A percentile compares a stretch with the other conserved stretches of the same genome.
These are phyloP conservation scores for Xanthia icteritia DNA, from an alignment of 2,888 invertebrate species.

Conservation along the genomic window DNA sequence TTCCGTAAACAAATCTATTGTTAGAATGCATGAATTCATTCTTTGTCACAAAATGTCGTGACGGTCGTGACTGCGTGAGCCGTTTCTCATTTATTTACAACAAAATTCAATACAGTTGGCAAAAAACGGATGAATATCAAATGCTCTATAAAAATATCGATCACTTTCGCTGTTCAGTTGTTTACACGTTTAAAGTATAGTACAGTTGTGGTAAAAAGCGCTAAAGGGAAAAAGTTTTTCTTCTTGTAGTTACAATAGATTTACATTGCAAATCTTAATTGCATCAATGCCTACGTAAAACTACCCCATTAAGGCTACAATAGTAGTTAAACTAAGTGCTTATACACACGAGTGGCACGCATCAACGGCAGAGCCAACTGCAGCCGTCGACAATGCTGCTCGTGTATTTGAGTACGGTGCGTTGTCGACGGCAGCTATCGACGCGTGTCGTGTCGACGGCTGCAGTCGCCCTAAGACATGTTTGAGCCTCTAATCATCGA, in stretches of 20 bases:
- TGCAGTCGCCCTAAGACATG: background rate
- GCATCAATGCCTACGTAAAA: background rate
- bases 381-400: too few species aligned
- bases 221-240: background rate
- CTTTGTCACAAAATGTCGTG: constrained; percentile 18
- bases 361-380: too few species aligned
- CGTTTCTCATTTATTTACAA: constrained; percentile 27
- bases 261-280: background rate
- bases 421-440: too few species aligned
- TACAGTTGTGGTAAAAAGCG: constrained; percentile 41
- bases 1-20: constrained; percentile 4
- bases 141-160: constrained; percentile 32
- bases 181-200: constrained; percentile 28
- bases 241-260: background rate
- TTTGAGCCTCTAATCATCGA: background rate
- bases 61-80: constrained; percentile 28
- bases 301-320: background rate
- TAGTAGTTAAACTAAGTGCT: too few species aligned
- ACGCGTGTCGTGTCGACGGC: too few species aligned
- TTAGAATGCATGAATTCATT: background rate
- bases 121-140: constrained; percentile 55
- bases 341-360: too few species aligned
- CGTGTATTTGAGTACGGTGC: too few species aligned
- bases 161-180: constrained; percentile 55
- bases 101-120: constrained; percentile 33